Evolutionary conservation across 2,797 vertebrate genomes (phyloP), one percentile per base, ranked within the genome.

Genomic region (Dryobates pubescens): DNA sequence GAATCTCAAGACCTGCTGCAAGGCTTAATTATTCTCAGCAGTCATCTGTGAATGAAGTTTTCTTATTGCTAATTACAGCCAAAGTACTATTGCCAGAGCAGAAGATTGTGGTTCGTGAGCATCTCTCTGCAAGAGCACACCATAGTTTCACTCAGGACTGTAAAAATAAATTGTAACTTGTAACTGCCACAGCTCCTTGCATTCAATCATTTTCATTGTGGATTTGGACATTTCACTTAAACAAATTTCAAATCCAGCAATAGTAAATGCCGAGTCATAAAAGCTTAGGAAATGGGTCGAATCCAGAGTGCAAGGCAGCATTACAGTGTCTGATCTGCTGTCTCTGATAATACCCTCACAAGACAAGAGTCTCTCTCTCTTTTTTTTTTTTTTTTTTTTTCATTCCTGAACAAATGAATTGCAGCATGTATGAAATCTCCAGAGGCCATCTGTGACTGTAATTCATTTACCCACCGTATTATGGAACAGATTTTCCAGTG

Each of bases 371-470:
- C 82, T 79, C 80, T 56, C 12, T 56, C 10, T 36, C 34, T 22
- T 56, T n/a, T n/a, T n/a, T n/a, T n/a, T n/a, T n/a, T 49, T 63
- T 27, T 17, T 34, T 82, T 61, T 54, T 63, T 26, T 16, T 32
- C 32, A 51, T 91, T 89, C 70, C 69, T 73, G 62, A 80, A 95
- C 77, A 89, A 93, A 63, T 93, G 41, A 97, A 95, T 95, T 95
- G 62, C 93, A 92, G 91, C 83, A 36, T 89, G 61, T 90, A 95
- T 94, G 88, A 94, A 97, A 96, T 96, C 96, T 95, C 94, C 85
- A 80, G 86, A 81, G 94, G 68, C 91, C 91, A 96, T 96, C 94
- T 95, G 96, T 90, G 47, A 56, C 64, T 90, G 94, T 91, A 93
- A 90, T 94, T 96, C 82, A 80, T 95, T 94, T 95, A 94, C 79